A percentile compares a stretch with the other conserved stretches of the same genome.
These are phyloP conservation scores for Casuarius casuarius DNA, from an alignment of 2,113 vertebrate genomes.

Conservation along the genomic window DNA sequence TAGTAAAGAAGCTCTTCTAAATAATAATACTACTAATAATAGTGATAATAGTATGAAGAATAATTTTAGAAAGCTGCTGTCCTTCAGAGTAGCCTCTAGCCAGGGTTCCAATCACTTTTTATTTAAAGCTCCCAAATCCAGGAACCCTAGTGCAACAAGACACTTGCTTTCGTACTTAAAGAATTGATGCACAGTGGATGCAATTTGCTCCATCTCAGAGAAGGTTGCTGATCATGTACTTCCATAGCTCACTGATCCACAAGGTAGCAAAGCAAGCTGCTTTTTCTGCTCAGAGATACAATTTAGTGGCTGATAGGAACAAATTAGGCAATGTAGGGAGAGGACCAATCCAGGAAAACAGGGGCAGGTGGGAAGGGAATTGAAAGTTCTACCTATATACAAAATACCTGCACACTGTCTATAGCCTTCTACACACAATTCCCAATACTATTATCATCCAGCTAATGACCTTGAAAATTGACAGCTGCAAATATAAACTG, in stretches of 20 bases:
- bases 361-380: fast-evolving
- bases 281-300: not conserved
- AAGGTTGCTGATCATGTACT: not conserved
- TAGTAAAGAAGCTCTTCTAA: not conserved
- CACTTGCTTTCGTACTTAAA: not conserved
- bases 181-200: not conserved
- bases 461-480: not conserved
- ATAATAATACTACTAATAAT: not conserved
- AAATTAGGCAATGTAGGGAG: not conserved
- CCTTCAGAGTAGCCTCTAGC: not conserved
- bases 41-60: not conserved
- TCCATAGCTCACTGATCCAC: not conserved
- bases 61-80: not conserved
- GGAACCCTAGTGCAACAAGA: not conserved
- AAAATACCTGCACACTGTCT: not conserved
- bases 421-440: not conserved
- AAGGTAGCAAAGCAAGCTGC: not conserved
- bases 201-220: not conserved
- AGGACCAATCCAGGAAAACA: not conserved
- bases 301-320: not conserved
- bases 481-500: not conserved
- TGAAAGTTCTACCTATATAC: not conserved
- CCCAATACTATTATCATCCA: not conserved
- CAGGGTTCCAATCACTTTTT: not conserved
- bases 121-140: not conserved